Conservation (phyloP, 2,888 invertebrate genomes). For the Caradrina kadenii region DNA sequence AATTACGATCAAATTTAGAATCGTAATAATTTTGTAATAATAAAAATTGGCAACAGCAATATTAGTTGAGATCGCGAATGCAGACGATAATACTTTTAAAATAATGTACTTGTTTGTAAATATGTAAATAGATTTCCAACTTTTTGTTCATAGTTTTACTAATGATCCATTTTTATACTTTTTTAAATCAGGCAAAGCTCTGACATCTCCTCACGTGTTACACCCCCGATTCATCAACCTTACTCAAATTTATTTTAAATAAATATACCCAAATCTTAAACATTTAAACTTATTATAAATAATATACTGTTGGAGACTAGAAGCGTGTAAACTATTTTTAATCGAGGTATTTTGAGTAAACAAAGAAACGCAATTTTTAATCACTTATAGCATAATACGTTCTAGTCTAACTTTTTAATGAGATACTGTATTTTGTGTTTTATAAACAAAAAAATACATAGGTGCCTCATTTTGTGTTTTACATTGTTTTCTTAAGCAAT, state of each 20-base stretch:
- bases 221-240: slow-evolving; percentile 16
- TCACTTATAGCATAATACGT: background rate
- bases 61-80: slow-evolving; percentile 16
- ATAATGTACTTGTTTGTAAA: background rate
- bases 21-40: background rate
- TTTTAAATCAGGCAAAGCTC: slow-evolving; percentile 15
- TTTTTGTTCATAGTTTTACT: slow-evolving; percentile 8
- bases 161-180: slow-evolving; percentile 10
- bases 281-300: slow-evolving; percentile 30
- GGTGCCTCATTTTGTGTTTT: background rate
- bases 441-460: background rate
- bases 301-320: slow-evolving; percentile 45
- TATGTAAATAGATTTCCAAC: background rate
- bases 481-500: background rate
- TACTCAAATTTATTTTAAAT: background rate
- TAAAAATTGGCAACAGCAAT: background rate
- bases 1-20: slow-evolving; percentile 2
- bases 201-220: background rate
- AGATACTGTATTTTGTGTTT: background rate
- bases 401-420: background rate
- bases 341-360: background rate
- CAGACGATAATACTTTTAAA: background rate
- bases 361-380: background rate
- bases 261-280: slow-evolving; percentile 13
- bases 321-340: slow-evolving; percentile 23